phyloP scores from a whole-genome alignment of 2,888 invertebrate genomes.

The Tryphoninae sp. region DNA sequence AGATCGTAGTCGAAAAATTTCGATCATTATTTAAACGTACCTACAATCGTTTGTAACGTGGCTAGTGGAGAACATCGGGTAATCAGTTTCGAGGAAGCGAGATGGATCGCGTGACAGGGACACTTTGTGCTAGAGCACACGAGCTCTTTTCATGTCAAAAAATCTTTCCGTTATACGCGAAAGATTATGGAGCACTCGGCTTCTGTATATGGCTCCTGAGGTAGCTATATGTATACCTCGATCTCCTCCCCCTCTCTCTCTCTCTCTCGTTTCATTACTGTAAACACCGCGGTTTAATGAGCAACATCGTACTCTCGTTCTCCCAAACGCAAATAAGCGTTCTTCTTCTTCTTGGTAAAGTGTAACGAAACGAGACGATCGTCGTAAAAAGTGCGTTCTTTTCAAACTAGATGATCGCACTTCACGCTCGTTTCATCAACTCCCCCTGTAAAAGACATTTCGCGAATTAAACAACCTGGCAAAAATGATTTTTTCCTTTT shows the following conservation, averaged over 20 bases:
- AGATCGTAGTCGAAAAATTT: constrained; percentile 47
- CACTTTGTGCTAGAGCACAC: constrained; percentile 41
- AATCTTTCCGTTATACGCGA: constrained; percentile 41
- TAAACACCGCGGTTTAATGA: constrained; percentile 40
- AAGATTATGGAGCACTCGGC: constrained; percentile 26
- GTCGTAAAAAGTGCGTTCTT: not conserved
- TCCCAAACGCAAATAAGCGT: not conserved
- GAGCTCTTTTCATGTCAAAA: constrained; percentile 33
- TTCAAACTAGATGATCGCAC: not conserved
- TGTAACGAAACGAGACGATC: not conserved
- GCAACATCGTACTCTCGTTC: constrained; percentile 18
- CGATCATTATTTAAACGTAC: constrained; percentile 52
- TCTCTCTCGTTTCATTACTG: constrained; percentile 37
- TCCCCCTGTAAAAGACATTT: too few species aligned
- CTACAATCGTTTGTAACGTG: constrained; percentile 23
- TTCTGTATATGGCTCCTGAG: constrained; percentile 39
- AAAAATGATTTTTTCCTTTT: too few species aligned
- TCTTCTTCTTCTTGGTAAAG: constrained; percentile 2
- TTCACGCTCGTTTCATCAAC: not conserved
- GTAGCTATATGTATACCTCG: constrained; percentile 18
- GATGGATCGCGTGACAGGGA: constrained; percentile 60
- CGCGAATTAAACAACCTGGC: not conserved
- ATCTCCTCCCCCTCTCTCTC: too few species aligned
- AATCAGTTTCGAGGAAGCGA: constrained; percentile 57
- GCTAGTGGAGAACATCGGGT: constrained; percentile 26